Percentiles rank a stretch among this genome's conserved stretches.
Conservation (phyloP, 2,113 vertebrate genomes). For the Psophia crepitans region DNA sequence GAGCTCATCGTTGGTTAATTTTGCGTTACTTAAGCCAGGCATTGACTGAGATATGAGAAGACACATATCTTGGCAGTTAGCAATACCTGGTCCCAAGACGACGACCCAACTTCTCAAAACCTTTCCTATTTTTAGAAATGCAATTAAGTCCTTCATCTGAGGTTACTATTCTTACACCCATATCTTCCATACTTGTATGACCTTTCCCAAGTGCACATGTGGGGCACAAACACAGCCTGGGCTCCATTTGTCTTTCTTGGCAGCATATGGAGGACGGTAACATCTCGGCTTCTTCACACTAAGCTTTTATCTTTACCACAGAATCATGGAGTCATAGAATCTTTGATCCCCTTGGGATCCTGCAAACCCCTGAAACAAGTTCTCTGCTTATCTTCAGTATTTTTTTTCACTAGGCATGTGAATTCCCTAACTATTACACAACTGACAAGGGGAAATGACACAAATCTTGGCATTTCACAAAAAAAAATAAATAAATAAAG, state of each 20-base stretch:
- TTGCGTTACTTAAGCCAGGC: background rate
- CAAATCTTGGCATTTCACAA: background rate
- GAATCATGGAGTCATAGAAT: no score
- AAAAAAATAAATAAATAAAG: no score
- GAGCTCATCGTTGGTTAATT: background rate
- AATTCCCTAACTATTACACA: background rate
- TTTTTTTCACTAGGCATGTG: background rate
- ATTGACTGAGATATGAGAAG: background rate
- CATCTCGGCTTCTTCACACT: background rate
- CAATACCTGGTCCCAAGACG: background rate
- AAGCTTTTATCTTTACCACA: background rate
- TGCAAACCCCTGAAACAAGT: background rate
- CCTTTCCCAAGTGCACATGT: background rate
- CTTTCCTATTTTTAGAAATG: background rate
- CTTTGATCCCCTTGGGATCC: background rate
- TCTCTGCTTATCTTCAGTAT: background rate
- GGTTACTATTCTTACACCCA: background rate
- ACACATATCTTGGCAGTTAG: background rate
- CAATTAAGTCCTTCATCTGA: background rate
- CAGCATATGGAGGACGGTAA: background rate
- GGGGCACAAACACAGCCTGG: background rate
- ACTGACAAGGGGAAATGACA: background rate
- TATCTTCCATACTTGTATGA: background rate
- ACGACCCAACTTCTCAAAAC: background rate
- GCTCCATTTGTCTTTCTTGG: background rate